A percentile compares a stretch with the other conserved stretches of the same genome.
phyloP scores from a whole-genome alignment of 2,888 invertebrate species.

The Amphipyra berbera region DNA sequence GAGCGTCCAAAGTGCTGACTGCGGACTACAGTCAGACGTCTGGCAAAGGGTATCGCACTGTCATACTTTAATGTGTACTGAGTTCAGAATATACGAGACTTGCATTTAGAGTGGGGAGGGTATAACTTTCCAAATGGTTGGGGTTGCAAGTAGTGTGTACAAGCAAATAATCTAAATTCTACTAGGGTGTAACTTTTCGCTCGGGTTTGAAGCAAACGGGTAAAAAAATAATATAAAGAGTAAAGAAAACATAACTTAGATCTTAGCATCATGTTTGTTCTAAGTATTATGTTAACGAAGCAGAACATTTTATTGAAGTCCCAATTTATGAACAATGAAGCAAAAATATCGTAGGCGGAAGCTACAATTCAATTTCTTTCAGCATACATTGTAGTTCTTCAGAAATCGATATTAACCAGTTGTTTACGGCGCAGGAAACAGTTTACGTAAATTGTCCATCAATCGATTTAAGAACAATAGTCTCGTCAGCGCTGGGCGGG shows the following conservation, averaged over 20 bases:
- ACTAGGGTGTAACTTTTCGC: too few species aligned
- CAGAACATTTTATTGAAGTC: background rate
- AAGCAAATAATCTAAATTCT: background rate
- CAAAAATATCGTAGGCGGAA: background rate
- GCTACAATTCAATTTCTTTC: constrained; percentile 1
- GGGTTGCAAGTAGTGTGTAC: constrained; percentile 2
- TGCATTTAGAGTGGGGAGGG: constrained; percentile 25
- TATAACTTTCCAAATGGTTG: constrained; percentile 7
- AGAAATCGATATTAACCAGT: constrained; percentile 17
- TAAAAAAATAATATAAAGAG: too few species aligned
- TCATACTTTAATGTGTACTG: constrained; percentile 24
- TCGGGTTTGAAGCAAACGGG: too few species aligned
- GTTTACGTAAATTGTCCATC: constrained; percentile 12
- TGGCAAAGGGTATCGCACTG: constrained; percentile 50
- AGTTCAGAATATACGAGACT: constrained; percentile 27
- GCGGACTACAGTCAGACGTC: constrained; percentile 34
- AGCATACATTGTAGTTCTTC: background rate
- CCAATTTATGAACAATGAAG: background rate
- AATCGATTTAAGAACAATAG: constrained; percentile 28
- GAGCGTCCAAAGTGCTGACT: constrained; percentile 7
- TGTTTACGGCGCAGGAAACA: constrained; percentile 13
- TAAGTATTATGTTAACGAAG: too few species aligned
- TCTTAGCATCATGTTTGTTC: too few species aligned
- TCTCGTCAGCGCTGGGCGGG: constrained; percentile 2
- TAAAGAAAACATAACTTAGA: too few species aligned